Evolutionary conservation across 2,888 invertebrate species (phyloP).

Genomic region (Oscheius sp.): DNA sequence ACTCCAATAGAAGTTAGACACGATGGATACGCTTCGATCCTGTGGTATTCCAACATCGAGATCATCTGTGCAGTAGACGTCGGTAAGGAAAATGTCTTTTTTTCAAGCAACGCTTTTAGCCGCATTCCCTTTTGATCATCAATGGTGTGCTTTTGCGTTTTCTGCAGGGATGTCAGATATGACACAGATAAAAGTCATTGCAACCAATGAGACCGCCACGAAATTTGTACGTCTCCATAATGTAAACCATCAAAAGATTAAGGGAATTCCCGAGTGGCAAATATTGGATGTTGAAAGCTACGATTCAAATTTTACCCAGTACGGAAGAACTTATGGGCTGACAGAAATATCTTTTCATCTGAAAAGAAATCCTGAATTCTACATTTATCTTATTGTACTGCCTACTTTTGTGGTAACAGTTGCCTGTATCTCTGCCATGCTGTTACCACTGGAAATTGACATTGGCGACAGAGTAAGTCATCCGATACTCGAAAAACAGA

Average conservation of each 20-base stretch:
- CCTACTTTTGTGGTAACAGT: constrained; percentile 7
- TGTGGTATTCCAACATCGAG: background rate
- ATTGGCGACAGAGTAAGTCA: constrained; percentile 17
- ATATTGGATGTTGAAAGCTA: background rate
- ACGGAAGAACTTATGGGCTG: background rate
- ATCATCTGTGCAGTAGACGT: background rate
- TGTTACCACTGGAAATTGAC: constrained; percentile 10
- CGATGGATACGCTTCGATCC: background rate
- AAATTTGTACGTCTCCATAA: no score
- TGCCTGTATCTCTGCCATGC: constrained; percentile 2
- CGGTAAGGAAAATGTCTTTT: background rate
- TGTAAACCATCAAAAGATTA: background rate
- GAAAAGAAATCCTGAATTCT: constrained; percentile 10
- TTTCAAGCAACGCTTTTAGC: background rate
- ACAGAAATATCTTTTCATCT: constrained; percentile 10
- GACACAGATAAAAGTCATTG: background rate
- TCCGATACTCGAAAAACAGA: no score
- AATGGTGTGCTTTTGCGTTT: background rate
- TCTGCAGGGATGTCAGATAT: background rate
- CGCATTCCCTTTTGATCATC: constrained; percentile 4
- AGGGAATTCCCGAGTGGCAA: constrained; percentile 8
- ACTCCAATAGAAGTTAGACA: background rate
- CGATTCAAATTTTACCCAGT: background rate
- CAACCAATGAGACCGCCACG: background rate
- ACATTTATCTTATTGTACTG: constrained; percentile 5